Base-by-base conservation (phyloP, 2,797 vertebrate genomes). In the Spea hammondii region DNA sequence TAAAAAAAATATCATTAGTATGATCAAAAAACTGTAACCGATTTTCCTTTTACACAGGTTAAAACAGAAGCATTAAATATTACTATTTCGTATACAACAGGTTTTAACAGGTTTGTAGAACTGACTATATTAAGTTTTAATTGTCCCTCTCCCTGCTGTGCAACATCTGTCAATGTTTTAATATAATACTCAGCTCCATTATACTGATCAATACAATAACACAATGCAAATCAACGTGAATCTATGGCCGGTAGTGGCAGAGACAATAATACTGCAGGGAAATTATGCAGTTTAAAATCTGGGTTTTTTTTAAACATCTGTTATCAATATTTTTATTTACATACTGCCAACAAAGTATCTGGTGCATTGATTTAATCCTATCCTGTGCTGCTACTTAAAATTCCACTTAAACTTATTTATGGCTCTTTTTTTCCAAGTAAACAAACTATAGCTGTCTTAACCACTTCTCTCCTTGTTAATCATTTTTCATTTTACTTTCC, bases 151-250 rank as follows among this genome's bases (percentile, higher is more conserved):
- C 59, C 59, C 14, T 9, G 14, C 59, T 4, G 2, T 62, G 59
- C 9, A 62, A 8, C 59, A 62, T 32, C 59, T 12, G 14, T 6
- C 5, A 6, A 62, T 62, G 9, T n/a, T 62, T 17, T 17, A 62
- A 62, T 62, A 62, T 62, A 62, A 62, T 62, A 62, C 12, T 17
- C n/a, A 62, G 59, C 32, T 62, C 9, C 14, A 62, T 62, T 62
- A 62, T 62, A 32, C 4, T 17, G 59, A 62, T 62, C 59, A 62
- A 62, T 62, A 62, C 59, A 17, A 62, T 62, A 62, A 12, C 59
- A 62, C 59, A 62, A 62, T 4, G 12, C 59, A 62, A 17, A 62
- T 62, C 14, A 62, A 62, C 32, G 59, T 32, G n/a, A 12, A 11
- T 57, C 5, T 13, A 13, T 57, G 55, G 12, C n/a, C 55, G 12